A percentile compares a stretch with the other conserved stretches of the same genome.
Conservation (phyloP, 2,888 invertebrate genomes). For the Frankliniella intonsa region DNA sequence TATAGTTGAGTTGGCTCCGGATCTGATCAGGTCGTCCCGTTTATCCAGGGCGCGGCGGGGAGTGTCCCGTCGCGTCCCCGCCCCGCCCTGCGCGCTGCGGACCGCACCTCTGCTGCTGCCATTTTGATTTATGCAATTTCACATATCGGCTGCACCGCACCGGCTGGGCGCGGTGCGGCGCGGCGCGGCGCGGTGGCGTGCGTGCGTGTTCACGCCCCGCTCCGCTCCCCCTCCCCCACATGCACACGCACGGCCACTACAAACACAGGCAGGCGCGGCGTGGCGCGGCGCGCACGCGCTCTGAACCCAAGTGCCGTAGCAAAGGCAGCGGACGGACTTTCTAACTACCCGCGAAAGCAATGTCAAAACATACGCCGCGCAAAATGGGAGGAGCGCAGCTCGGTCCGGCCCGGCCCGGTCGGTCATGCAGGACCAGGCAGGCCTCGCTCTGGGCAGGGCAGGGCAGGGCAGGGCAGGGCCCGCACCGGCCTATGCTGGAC, state of each 20-base stretch:
- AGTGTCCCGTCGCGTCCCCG: too few relatives aligned
- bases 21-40: too few relatives aligned
- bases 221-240: neutral
- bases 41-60: too few relatives aligned
- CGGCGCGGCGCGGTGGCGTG: neutral
- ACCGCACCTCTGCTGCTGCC: neutral
- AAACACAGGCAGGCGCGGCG: neutral
- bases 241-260: neutral
- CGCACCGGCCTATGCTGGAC: neutral
- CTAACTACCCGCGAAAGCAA: constrained; percentile 19
- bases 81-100: too few relatives aligned
- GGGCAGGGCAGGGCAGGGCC: neutral
- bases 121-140: constrained; percentile 23
- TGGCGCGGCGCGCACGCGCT: neutral
- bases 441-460: neutral
- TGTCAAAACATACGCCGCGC: constrained; percentile 17
- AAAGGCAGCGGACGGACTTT: neutral
- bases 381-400: constrained; percentile 3
- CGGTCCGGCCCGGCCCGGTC: neutral
- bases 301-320: neutral
- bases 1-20: too few relatives aligned
- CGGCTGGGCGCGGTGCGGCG: neutral
- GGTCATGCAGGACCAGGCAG: neutral
- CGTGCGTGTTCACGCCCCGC: neutral
- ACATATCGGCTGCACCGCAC: neutral